Conservation (phyloP, 2,113 vertebrate species). For the Eudorcas thomsonii region DNA sequence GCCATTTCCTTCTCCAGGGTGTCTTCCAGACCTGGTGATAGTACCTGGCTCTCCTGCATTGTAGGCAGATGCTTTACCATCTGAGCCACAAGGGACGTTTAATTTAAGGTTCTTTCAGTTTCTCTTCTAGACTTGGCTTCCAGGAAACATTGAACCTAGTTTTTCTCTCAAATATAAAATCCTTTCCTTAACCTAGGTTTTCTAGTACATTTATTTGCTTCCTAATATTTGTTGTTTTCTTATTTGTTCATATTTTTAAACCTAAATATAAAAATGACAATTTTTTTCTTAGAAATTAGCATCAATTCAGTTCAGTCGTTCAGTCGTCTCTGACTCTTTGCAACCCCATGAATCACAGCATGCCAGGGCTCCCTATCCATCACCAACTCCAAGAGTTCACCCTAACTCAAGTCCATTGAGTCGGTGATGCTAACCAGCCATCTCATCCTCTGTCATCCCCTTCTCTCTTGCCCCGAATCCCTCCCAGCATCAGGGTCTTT, state of each 20-base stretch:
- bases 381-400: too few species aligned
- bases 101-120: background rate
- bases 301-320: background rate
- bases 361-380: too few species aligned
- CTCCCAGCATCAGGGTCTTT: too few species aligned
- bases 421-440: too few species aligned
- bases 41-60: background rate
- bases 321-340: too few species aligned
- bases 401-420: accelerated
- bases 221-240: background rate
- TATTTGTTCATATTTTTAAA: background rate
- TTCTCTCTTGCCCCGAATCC: too few species aligned
- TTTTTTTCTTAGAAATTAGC: background rate
- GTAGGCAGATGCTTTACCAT: background rate
- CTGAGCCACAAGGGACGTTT: background rate
- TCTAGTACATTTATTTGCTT: background rate
- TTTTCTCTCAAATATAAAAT: background rate
- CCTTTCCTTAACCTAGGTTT: background rate
- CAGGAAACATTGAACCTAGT: background rate
- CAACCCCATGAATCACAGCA: too few species aligned
- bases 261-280: background rate
- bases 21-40: accelerated
- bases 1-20: background rate
- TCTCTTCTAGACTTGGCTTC: background rate
- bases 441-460: too few species aligned